These are phyloP conservation scores for Onychomys arenicola DNA, from an alignment of 2,797 vertebrate species.

Conservation along the genomic window DNA sequence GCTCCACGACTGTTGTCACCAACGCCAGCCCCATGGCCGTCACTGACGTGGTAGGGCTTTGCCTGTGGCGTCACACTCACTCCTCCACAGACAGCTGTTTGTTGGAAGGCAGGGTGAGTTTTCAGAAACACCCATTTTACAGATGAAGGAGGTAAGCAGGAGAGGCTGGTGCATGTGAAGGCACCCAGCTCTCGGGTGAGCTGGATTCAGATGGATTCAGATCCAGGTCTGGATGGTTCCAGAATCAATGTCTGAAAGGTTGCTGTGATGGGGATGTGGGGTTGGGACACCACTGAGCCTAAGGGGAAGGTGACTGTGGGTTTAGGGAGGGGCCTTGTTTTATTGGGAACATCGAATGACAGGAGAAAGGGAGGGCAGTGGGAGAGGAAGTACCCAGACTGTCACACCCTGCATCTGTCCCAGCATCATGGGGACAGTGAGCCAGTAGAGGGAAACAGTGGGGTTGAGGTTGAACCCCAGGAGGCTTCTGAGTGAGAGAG, in stretches of 20 bases:
- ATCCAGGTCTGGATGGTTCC: neutral
- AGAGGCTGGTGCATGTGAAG: too few relatives aligned
- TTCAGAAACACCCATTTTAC: neutral
- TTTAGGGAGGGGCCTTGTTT: neutral
- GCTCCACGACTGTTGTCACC: neutral
- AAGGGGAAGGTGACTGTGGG: neutral
- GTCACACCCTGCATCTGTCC: neutral
- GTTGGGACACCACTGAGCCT: rapidly evolving
- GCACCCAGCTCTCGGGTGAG: rapidly evolving
- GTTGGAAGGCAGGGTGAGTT: neutral
- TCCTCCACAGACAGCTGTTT: neutral
- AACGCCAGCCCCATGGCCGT: neutral
- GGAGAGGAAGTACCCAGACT: neutral
- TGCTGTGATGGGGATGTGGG: rapidly evolving
- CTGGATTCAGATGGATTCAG: neutral
- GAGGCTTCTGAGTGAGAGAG: neutral
- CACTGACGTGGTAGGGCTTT: rapidly evolving
- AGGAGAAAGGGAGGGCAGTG: too few relatives aligned
- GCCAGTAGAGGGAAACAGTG: neutral
- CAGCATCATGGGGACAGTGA: neutral
- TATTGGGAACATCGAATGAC: neutral
- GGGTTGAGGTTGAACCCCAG: neutral
- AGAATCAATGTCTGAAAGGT: neutral
- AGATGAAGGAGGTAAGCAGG: neutral
- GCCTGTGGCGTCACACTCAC: rapidly evolving